phyloP scores from a whole-genome alignment of 2,113 vertebrate species.

The Himantopus leucocephalus region DNA sequence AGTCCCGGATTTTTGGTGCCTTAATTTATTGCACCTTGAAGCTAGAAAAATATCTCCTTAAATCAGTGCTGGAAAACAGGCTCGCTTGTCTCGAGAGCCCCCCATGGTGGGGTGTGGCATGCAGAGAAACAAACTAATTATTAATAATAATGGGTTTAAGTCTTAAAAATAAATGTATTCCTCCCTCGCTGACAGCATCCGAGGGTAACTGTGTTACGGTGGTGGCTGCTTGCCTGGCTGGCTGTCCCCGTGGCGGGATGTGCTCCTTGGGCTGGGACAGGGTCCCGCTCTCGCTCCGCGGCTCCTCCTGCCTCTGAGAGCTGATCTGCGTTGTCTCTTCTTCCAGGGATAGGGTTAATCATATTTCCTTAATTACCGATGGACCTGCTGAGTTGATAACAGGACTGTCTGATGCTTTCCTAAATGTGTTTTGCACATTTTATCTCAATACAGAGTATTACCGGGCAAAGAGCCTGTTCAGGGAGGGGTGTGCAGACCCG shows the following conservation, averaged over 20 bases:
- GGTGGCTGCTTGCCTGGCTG: background rate
- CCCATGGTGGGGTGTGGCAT: too few species aligned
- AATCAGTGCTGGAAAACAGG: background rate
- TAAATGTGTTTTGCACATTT: background rate
- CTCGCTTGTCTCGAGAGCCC: background rate
- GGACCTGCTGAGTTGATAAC: background rate
- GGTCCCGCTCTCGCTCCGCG: background rate
- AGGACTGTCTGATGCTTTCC: background rate
- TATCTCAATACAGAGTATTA: background rate
- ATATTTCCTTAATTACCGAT: background rate
- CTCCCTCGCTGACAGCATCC: background rate
- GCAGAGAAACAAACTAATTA: background rate
- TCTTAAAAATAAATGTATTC: background rate
- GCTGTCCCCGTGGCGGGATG: background rate
- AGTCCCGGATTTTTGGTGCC: background rate
- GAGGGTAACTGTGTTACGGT: rapidly evolving
- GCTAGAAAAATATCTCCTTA: background rate
- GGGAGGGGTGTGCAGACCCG: background rate
- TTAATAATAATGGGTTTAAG: background rate
- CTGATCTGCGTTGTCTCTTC: background rate
- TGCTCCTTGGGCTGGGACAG: background rate
- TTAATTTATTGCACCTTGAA: constrained; percentile 17
- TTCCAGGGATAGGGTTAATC: background rate
- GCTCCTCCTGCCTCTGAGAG: background rate
- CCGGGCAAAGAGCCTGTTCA: background rate